Evolutionary conservation across 2,113 vertebrate species (phyloP).

Genomic region (Alethe diademata): DNA sequence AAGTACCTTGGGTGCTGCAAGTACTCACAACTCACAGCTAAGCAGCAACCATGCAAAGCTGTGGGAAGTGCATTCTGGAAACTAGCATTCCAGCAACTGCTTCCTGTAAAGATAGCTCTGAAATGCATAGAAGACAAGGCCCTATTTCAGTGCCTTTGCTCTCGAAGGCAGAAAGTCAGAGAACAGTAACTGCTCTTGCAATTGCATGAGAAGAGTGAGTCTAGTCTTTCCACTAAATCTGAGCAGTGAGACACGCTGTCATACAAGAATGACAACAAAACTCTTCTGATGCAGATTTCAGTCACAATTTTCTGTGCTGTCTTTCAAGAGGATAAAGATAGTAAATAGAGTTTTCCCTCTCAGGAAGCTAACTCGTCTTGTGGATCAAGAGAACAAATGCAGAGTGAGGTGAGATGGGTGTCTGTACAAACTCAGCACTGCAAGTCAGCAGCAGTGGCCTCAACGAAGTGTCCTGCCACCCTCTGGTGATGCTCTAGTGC

Average conservation of each 20-base stretch:
- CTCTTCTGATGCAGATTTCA: neutral
- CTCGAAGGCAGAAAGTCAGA: neutral
- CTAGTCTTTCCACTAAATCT: neutral
- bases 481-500: slow-evolving; percentile 21
- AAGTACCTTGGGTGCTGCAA: neutral
- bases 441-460: fast-evolving
- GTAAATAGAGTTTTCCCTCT: neutral
- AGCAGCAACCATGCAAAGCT: neutral
- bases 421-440: neutral
- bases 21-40: neutral
- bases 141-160: neutral
- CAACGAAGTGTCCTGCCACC: slow-evolving; percentile 38
- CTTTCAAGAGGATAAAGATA: neutral
- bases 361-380: neutral
- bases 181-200: neutral
- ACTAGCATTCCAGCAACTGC: neutral
- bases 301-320: neutral
- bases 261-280: fast-evolving
- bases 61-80: neutral
- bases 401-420: neutral
- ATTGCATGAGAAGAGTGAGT: neutral
- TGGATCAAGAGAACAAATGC: neutral
- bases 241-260: neutral
- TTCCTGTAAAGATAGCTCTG: neutral
- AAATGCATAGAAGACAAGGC: neutral